phyloP scores from a whole-genome alignment of 1,140 invertebrate species.

The Halictus rubicundus region DNA sequence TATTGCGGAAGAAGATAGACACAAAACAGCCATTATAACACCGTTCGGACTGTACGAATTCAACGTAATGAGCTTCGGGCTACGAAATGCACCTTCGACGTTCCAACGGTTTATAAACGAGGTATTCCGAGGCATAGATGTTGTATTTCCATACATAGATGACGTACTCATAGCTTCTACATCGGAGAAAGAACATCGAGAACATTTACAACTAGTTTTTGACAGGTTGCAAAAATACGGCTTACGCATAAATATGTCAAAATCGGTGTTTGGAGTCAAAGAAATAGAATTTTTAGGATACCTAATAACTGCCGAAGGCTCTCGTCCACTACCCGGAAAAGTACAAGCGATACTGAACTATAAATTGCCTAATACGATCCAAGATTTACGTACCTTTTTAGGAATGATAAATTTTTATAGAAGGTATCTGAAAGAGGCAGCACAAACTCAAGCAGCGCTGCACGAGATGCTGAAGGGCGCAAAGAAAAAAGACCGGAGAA shows the following conservation, averaged over 20 bases:
- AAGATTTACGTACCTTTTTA: constrained; percentile 8
- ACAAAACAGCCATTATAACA: neutral
- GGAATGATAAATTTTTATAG: constrained; percentile 21
- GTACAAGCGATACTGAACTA: constrained; percentile 2
- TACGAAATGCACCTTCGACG: neutral
- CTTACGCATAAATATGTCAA: neutral
- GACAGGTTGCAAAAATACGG: neutral
- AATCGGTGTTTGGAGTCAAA: neutral
- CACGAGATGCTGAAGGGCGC: neutral
- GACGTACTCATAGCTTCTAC: neutral
- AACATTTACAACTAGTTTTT: neutral
- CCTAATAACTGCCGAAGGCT: neutral
- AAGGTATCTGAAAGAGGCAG: neutral
- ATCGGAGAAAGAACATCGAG: neutral
- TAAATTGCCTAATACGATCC: neutral
- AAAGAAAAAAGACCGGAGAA: constrained; percentile 1
- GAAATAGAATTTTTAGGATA: neutral
- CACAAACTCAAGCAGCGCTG: neutral
- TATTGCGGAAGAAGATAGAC: neutral
- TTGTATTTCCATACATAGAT: neutral
- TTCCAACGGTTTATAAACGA: constrained; percentile 3
- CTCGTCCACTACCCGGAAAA: neutral
- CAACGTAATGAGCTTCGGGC: neutral
- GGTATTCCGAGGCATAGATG: neutral
- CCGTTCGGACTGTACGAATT: constrained; percentile 1